Conservation (phyloP, 2,888 invertebrate species). For the Drosophila picticornis region DNA sequence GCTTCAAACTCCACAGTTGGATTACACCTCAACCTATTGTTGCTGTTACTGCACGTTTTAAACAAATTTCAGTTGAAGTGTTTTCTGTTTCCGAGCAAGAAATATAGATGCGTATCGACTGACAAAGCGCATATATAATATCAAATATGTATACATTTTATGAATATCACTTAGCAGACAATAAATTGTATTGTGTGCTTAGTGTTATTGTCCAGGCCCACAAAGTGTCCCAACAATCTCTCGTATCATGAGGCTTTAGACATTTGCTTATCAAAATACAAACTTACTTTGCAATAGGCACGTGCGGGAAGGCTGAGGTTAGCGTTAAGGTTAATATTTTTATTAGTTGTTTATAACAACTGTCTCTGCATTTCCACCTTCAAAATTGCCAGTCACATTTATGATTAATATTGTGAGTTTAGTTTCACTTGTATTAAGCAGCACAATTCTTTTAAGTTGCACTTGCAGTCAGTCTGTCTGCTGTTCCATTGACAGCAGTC, state of each 20-base stretch:
- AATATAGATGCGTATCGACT: not conserved
- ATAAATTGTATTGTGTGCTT: no score
- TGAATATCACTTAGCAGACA: not conserved
- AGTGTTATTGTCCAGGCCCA: not conserved
- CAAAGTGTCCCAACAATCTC: not conserved
- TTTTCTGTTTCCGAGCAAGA: no score
- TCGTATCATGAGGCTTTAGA: not conserved
- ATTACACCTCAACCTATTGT: not conserved
- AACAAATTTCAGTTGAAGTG: no score
- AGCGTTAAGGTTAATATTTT: not conserved
- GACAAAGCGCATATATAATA: not conserved
- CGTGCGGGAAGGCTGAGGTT: not conserved
- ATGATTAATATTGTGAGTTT: not conserved
- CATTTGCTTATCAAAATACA: not conserved
- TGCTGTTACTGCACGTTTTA: no score
- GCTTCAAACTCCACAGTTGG: not conserved
- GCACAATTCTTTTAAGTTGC: not conserved
- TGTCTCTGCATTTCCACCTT: not conserved
- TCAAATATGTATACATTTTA: not conserved
- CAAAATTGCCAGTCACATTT: not conserved
- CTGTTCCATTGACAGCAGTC: not conserved
- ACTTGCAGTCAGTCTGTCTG: not conserved
- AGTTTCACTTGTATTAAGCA: not conserved
- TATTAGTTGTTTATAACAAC: not conserved
- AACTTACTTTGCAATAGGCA: not conserved